phyloP scores from a whole-genome alignment of 64 coral and sea anemone species.

The Montipora cactus region DNA sequence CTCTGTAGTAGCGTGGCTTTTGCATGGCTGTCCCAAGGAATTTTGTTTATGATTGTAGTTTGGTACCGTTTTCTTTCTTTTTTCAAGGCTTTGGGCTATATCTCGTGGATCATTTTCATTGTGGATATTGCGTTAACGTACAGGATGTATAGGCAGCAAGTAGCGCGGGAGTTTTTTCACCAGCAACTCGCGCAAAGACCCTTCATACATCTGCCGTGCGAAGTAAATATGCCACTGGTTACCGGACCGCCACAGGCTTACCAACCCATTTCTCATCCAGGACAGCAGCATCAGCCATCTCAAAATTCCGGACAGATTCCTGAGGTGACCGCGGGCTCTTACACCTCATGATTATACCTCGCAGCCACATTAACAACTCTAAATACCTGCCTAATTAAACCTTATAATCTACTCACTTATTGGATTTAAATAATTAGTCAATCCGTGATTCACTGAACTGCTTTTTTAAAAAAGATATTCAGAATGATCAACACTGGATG shows the following conservation, averaged over 20 bases:
- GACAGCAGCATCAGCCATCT: background rate
- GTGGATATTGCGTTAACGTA: background rate
- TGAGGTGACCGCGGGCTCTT: background rate
- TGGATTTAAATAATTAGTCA: too few species aligned
- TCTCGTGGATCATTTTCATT: conserved; percentile 16
- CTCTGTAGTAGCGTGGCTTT: too few species aligned
- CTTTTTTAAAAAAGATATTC: too few species aligned
- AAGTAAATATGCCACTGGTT: background rate
- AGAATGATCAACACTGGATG: too few species aligned
- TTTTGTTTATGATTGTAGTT: too few species aligned
- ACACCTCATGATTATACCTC: background rate
- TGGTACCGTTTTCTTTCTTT: background rate
- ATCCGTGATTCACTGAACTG: too few species aligned
- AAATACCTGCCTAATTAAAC: background rate
- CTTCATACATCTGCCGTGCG: background rate
- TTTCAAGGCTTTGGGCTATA: background rate
- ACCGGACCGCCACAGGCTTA: background rate
- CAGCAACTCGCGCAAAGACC: background rate
- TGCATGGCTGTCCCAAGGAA: background rate
- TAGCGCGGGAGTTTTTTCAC: background rate
- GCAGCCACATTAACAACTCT: background rate
- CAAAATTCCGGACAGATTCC: conserved; percentile 25
- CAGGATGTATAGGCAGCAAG: background rate
- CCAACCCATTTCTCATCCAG: conserved; percentile 5
- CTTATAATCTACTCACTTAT: too few species aligned